Base-by-base conservation (phyloP, 2,797 vertebrate genomes). In the Moxostoma hubbsi region DNA sequence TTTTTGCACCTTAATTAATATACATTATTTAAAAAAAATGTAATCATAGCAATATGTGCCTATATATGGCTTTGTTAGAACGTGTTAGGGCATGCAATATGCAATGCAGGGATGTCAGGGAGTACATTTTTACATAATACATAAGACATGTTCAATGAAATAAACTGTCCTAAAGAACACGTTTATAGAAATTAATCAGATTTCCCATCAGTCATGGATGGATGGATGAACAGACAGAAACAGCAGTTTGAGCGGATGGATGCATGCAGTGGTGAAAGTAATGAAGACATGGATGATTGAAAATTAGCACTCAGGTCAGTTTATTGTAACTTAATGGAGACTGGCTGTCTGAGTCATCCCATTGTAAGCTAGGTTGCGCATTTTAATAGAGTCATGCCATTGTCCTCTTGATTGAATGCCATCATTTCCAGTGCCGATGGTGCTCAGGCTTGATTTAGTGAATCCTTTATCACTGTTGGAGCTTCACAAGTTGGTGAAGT, bases 301-400 rank as follows among this genome's bases (percentile, higher is more conserved):
- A 79, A 79, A 73, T 79, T 49, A 79, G 69, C 77, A 57, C 69
- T 79, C 69, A 72, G 69, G 77, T 79, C 77, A 66, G 77, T 73
- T 72, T 79, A 69, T 72, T 64, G 77, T 58, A 57, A 12, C 69
- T 49, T 73, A 79, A 79, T 79, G 77, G 45, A 73, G 68, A 63
- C 36, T 51, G 57, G 18, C 77, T 55, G 61, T 65, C 68, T 57
- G 61, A 58, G 45, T 79, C 61, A 65, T 79, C 59, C 15, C 61
- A 57, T 58, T 43, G 43, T n/a, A 43, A 10, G 59, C 69, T 63
- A 6, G 58, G 15, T 73, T 65, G 10, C 1, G 45, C 77, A 73
- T 79, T 79, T 57, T 73, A 79, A 79, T 79, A 13, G 59, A 79
- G 68, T 79, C 53, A 43, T 63, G 62, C 59, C 43, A 73, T 73